These are phyloP conservation scores for Noctilio leporinus DNA, from an alignment of 2,113 vertebrate genomes.

Conservation along the genomic window DNA sequence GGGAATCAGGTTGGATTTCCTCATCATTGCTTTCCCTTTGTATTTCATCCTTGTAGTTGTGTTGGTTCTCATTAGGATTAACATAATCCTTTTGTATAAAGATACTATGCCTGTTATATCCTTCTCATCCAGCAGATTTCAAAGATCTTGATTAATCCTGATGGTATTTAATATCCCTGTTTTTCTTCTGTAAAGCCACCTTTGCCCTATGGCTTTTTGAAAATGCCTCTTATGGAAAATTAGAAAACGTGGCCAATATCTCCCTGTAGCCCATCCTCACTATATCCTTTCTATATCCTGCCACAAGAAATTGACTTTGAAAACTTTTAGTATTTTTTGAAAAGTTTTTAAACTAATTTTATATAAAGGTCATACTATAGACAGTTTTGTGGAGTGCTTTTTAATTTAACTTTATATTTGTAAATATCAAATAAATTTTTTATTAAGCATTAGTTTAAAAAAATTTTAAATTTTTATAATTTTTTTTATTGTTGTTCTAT, in stretches of 20 bases:
- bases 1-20: slow-evolving; percentile 38
- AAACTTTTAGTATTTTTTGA: not conserved
- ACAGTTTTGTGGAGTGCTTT: not conserved
- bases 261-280: not conserved
- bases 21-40: slow-evolving; percentile 9
- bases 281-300: not conserved
- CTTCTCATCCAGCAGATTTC: not conserved
- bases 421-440: no score
- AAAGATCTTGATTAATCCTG: not conserved
- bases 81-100: slow-evolving; percentile 33
- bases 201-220: not conserved
- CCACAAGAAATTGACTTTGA: not conserved
- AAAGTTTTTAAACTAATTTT: not conserved
- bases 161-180: not conserved
- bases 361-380: not conserved
- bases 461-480: no score
- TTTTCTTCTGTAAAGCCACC: slow-evolving; percentile 24
- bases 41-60: slow-evolving; percentile 19
- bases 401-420: not conserved
- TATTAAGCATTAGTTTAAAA: not conserved
- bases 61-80: slow-evolving; percentile 12
- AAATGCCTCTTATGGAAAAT: not conserved
- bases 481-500: no score
- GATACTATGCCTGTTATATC: slow-evolving; percentile 13
- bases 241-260: not conserved